Evolutionary conservation across 2,888 invertebrate genomes (phyloP).

Genomic region (Mycalesis mineus): DNA sequence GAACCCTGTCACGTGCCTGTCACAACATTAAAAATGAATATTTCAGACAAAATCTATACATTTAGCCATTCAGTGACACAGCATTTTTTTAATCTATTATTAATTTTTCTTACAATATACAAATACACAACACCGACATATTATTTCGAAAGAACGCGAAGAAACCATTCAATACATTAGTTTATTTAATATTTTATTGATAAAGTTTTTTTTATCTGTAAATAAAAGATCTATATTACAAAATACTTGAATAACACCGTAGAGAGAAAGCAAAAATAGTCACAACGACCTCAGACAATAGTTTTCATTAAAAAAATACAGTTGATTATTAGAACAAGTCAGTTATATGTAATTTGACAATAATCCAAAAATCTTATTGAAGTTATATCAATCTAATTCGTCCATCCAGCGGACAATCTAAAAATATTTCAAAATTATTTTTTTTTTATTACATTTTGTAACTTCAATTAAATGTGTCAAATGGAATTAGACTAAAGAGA

Average conservation of each 20-base stretch:
- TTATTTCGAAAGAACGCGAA: not conserved
- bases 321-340: too few relatives aligned
- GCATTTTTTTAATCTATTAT: not conserved
- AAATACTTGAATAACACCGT: not conserved
- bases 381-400: not conserved
- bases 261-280: not conserved
- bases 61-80: not conserved
- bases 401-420: not conserved
- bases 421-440: not conserved
- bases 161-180: not conserved
- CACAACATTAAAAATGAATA: not conserved
- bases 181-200: not conserved
- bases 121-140: not conserved
- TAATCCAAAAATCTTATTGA: not conserved
- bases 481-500: too few relatives aligned
- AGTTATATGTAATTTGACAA: not conserved
- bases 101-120: not conserved
- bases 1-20: constrained; percentile 1
- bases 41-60: constrained; percentile 1
- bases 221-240: not conserved
- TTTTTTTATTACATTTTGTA: too few relatives aligned
- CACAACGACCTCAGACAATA: too few relatives aligned
- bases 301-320: too few relatives aligned
- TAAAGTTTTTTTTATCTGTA: not conserved
- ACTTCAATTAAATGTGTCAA: too few relatives aligned